Evolutionary conservation across 2,888 invertebrate species (phyloP), one percentile per base, ranked within the genome.

Genomic region (Phyto melanocephala): DNA sequence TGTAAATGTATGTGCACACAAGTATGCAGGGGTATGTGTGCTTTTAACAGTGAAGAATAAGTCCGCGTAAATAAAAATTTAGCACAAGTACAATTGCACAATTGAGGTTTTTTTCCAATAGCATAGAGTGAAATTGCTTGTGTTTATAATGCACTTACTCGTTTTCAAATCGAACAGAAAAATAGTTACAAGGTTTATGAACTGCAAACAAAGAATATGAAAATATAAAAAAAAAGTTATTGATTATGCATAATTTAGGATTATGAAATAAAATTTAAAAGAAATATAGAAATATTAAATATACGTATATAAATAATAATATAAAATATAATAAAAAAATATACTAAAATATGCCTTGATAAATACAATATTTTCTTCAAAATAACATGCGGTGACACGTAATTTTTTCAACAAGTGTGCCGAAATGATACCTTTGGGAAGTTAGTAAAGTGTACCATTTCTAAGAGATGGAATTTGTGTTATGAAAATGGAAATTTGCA

Each of bases 151-250:
- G 75, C 60, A 76, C 82, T 82, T 79, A 65, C 35, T 75, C 52
- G 24, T 42, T 33, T 22, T 56, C 58, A 28, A 47, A 42, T 63
- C 42, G 22, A 35, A 70, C 37, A 76, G 22, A 76, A 68, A n/a
- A 74, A 63, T 24, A 71, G 82, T 79, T 82, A 79, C 82, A 82
- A 82, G 82, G 82, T 76, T 82, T 76, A 79, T 79, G 67, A 71
- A 76, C 60, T 79, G 71, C 75, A 82, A 79, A 71, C 67, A 71
- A 75, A 60, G 60, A 80, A 74, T 17, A 40, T 22, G 5, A 17
- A 56, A 2, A 35, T 13, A 63, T 35, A 8, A 35, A 47, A 47
- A 47, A 13, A 47, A 77, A 65, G 28, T 67, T 79, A 82, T 82
- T 79, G 82, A 82, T 76, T 82, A 79, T 76, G 62, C 54, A 75